phyloP scores from a whole-genome alignment of 1,140 invertebrate genomes.

The Listronotus bonariensis region DNA sequence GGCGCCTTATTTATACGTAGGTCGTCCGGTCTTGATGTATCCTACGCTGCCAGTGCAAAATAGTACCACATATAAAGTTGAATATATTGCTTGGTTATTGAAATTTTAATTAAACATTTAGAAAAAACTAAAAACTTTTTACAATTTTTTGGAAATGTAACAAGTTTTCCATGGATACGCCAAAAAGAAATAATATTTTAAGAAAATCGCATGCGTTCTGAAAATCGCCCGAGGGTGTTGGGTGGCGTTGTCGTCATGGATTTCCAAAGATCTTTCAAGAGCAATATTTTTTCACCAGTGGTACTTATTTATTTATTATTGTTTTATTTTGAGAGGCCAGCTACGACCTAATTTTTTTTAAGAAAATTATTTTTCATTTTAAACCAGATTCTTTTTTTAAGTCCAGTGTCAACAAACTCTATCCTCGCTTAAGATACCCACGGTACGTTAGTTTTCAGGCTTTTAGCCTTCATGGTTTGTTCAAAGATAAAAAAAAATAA shows the following conservation, averaged over 20 bases:
- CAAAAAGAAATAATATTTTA: neutral
- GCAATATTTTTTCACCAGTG: neutral
- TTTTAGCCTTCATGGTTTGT: too few species aligned
- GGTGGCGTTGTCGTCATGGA: neutral
- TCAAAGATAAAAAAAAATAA: too few species aligned
- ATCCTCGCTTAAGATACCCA: too few species aligned
- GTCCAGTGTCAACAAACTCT: too few species aligned
- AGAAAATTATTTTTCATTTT: too few species aligned
- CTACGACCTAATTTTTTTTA: too few species aligned
- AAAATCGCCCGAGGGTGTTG: too few species aligned
- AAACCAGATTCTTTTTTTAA: too few species aligned
- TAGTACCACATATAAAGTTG: constrained; percentile 33
- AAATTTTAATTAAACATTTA: constrained; percentile 1
- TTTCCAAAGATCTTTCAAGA: neutral
- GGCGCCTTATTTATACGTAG: constrained; percentile 43
- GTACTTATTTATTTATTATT: too few species aligned
- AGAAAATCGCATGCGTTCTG: too few species aligned
- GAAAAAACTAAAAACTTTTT: neutral
- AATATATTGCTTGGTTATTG: neutral
- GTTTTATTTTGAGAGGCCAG: too few species aligned
- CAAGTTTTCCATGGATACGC: neutral
- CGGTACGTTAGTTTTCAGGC: too few species aligned
- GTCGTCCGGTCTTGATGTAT: constrained; percentile 25
- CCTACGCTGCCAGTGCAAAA: constrained; percentile 45
- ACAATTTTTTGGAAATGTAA: neutral